Conservation (phyloP, 2,888 invertebrate genomes). For the Ichneumoninae sp. region DNA sequence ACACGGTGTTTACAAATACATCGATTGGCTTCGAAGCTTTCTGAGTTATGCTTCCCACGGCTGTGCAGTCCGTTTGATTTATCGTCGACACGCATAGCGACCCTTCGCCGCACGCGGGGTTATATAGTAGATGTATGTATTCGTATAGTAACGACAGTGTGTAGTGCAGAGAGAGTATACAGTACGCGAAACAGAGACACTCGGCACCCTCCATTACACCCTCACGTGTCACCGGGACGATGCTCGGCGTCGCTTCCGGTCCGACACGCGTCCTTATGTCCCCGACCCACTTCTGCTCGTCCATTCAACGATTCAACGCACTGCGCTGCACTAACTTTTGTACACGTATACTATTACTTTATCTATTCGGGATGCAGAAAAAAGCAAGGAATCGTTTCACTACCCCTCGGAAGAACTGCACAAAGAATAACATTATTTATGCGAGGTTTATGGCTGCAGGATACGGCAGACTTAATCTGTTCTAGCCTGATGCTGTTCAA, state of each 20-base stretch:
- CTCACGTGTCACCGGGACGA: constrained; percentile 80
- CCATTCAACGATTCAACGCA: constrained; percentile 46
- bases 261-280: constrained; percentile 78
- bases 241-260: constrained; percentile 80
- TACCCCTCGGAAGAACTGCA: constrained; percentile 6
- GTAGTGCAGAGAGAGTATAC: constrained; percentile 1
- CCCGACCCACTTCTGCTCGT: constrained; percentile 62
- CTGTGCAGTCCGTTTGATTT: constrained; percentile 77
- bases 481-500: background rate
- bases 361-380: constrained; percentile 7
- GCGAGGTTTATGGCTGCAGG: constrained; percentile 11
- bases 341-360: constrained; percentile 17
- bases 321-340: background rate
- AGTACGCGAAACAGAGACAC: constrained; percentile 32
- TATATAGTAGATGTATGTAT: constrained; percentile 26
- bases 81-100: constrained; percentile 69
- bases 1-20: constrained; percentile 61
- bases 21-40: constrained; percentile 74
- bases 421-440: constrained; percentile 32
- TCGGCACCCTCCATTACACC: constrained; percentile 67
- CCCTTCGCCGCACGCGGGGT: constrained; percentile 69
- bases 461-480: background rate
- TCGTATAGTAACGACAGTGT: constrained; percentile 56
- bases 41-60: constrained; percentile 80
- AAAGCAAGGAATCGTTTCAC: background rate